These are phyloP conservation scores for Tenthredo distinguenda DNA, from an alignment of 2,888 invertebrate genomes.

Conservation along the genomic window DNA sequence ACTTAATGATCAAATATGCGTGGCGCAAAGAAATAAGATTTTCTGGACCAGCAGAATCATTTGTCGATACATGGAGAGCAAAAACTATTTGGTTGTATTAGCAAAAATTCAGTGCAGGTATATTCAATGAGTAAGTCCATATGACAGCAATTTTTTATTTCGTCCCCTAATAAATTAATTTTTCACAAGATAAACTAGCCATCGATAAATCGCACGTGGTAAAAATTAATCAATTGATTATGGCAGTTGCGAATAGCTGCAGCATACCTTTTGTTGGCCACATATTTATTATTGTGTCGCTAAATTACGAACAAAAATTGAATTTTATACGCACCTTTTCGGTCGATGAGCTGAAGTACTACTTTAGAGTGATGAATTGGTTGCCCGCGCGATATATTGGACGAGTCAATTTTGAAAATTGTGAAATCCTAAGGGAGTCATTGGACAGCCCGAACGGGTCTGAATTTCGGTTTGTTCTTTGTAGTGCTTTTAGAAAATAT, in stretches of 20 bases:
- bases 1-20: background rate
- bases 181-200: background rate
- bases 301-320: background rate
- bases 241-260: background rate
- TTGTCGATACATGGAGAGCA: too few relatives aligned
- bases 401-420: background rate
- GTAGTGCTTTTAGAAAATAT: background rate
- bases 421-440: background rate
- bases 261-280: background rate
- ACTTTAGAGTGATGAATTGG: too few relatives aligned
- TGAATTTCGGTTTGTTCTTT: too few relatives aligned
- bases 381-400: too few relatives aligned
- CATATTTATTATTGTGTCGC: background rate
- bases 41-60: background rate
- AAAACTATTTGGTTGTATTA: too few relatives aligned
- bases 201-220: background rate
- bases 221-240: background rate
- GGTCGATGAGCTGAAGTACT: background rate
- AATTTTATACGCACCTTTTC: background rate
- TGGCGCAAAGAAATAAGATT: background rate
- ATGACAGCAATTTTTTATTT: background rate
- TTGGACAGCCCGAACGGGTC: too few relatives aligned
- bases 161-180: background rate
- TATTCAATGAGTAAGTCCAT: too few relatives aligned
- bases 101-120: too few relatives aligned